Evolutionary conservation across 2,888 invertebrate genomes (phyloP).

Genomic region (Smittia aterrima): DNA sequence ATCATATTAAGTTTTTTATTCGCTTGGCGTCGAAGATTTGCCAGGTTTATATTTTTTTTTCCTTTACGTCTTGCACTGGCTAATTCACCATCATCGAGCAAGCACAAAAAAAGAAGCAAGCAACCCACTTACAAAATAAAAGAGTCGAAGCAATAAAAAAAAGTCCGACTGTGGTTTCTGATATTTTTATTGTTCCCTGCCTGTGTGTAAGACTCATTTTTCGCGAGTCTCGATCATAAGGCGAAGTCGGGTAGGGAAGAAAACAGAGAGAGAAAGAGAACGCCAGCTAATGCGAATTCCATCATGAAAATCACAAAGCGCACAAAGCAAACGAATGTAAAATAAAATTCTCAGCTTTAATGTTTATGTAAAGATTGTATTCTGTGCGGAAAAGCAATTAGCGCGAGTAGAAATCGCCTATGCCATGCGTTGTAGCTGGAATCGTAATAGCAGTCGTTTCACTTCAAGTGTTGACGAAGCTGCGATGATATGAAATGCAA

Average conservation of each 20-base stretch:
- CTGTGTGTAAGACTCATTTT: background rate
- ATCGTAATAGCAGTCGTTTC: background rate
- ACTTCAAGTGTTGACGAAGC: background rate
- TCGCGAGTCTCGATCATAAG: background rate
- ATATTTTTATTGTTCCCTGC: conserved; percentile 2
- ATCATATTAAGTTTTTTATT: conserved; percentile 3
- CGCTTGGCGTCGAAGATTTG: background rate
- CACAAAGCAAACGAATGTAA: background rate
- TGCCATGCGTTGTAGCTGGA: background rate
- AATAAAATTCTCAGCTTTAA: conserved; percentile 1
- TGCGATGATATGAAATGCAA: background rate
- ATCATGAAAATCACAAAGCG: background rate
- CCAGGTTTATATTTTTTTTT: background rate
- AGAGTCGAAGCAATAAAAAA: conserved; percentile 9
- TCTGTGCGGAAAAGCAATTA: background rate
- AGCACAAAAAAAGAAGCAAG: background rate
- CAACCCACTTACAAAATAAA: conserved; percentile 26
- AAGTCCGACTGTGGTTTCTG: conserved; percentile 12
- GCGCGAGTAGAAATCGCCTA: background rate
- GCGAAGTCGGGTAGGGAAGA: background rate
- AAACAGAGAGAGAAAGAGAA: too few species aligned
- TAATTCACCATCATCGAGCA: background rate
- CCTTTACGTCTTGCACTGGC: background rate
- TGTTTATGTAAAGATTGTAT: background rate
- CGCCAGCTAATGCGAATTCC: conserved; percentile 17